Base-by-base conservation (phyloP, 2,888 invertebrate species). In the Prosopocoilus inquinatus region DNA sequence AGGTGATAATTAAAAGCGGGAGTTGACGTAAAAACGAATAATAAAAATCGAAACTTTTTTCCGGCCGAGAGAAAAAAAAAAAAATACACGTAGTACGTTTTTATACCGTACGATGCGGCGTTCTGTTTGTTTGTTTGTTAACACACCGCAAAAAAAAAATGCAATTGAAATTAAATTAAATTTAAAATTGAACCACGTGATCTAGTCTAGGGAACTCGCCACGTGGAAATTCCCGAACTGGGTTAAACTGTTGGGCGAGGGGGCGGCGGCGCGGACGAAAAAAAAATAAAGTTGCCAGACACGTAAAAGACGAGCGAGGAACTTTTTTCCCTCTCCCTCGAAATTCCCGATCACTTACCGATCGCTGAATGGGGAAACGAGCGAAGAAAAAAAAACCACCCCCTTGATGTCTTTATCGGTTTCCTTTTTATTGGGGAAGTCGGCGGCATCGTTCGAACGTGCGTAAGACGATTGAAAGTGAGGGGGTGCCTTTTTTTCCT, bases 291-390 rank as follows among this genome's bases (percentile, higher is more conserved):
- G 11, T 33, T 46, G 16, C 32, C 41, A 50, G 50, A 41, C 52
- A 9, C 4, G 38, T 35, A 35, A 28, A 52, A 36, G 43, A 47
- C 46, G 43, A 38, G 38, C 9, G 13, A 38, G 43, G 28, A 57
- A 53, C 44, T 43, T 53, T 53, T 53, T 53, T 51, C 35, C 32
- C 12, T 32, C 53, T 16, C 47, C 55, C 62, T 60, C 57, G 59
- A 59, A 64, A 64, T 65, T 62, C 61, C 63, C 62, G 63, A 65
- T 65, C 65, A 62, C 61, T 62, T 62, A 61, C 63, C 63, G 63
- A 63, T 62, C 62, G 55, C 36, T 47, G 41, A 47, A 52, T 61
- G 60, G 57, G 41, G 41, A 41, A 41, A 41, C 41, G 41, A 13
- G 38, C n/a, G n/a, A n/a, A 57, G 58, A 56, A 56, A 58, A 61